These are phyloP conservation scores for Oxyura jamaicensis DNA, from an alignment of 2,113 vertebrate genomes.

Conservation along the genomic window DNA sequence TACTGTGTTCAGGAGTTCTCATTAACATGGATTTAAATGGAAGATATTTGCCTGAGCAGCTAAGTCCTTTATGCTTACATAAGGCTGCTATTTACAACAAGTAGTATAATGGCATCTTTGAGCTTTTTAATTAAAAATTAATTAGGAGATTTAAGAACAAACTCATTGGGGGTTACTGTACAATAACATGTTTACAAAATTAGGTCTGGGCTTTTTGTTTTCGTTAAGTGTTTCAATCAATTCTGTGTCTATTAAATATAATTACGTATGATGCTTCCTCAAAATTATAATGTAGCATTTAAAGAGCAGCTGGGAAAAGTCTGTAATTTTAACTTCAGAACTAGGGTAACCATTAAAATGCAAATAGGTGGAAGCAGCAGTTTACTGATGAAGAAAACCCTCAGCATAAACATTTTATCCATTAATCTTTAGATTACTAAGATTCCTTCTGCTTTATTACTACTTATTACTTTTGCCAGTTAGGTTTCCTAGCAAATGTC, in stretches of 20 bases:
- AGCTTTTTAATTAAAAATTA: constrained; percentile 88
- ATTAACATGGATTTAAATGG: constrained; percentile 54
- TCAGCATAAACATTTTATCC: constrained; percentile 48
- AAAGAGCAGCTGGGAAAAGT: constrained; percentile 79
- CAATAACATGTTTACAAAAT: constrained; percentile 83
- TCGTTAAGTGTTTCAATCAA: constrained; percentile 81
- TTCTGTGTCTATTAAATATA: constrained; percentile 82
- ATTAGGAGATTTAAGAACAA: constrained; percentile 84
- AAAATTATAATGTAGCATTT: constrained; percentile 79
- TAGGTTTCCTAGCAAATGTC: constrained; percentile 16
- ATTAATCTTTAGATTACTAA: constrained; percentile 19
- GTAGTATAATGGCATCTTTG: constrained; percentile 77
- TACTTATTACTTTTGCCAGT: neutral
- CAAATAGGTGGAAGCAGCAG: constrained; percentile 71
- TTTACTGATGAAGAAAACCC: constrained; percentile 28
- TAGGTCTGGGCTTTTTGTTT: constrained; percentile 78
- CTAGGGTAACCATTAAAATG: constrained; percentile 77
- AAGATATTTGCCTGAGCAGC: constrained; percentile 62
- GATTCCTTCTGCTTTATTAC: neutral
- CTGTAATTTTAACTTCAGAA: constrained; percentile 75
- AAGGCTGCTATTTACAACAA: constrained; percentile 72
- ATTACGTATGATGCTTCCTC: constrained; percentile 80
- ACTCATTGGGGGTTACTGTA: constrained; percentile 81
- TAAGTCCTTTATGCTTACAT: constrained; percentile 34
- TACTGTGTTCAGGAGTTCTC: constrained; percentile 12